Percentiles rank a stretch among this genome's conserved stretches.
These are phyloP conservation scores for Macrotus californicus DNA, from an alignment of 2,113 vertebrate species.

Conservation along the genomic window DNA sequence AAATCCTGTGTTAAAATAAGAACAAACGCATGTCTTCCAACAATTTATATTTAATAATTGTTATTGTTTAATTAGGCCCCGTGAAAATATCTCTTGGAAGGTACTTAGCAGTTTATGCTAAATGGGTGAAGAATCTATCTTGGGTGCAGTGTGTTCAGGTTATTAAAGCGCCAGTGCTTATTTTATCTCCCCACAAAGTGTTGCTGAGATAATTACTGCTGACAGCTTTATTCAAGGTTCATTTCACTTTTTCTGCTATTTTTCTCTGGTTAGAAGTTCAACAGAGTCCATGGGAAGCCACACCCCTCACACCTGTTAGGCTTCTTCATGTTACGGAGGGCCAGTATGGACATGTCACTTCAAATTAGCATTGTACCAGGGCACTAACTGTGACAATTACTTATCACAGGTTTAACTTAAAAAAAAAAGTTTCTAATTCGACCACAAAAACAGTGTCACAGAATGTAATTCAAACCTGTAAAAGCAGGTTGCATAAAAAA, in stretches of 20 bases:
- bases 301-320: conserved; percentile 91
- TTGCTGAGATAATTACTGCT: conserved; percentile 96
- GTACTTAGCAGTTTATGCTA: conserved; percentile 76
- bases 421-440: conserved; percentile 83
- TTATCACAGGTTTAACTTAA: conserved; percentile 84
- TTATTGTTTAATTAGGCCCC: conserved; percentile 51
- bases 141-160: conserved; percentile 78
- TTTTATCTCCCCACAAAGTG: conserved; percentile 83
- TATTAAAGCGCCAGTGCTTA: conserved; percentile 83
- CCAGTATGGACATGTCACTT: conserved; percentile 84
- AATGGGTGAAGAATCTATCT: conserved; percentile 76
- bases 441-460: conserved; percentile 85
- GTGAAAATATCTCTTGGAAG: conserved; percentile 64
- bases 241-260: conserved; percentile 89
- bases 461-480: conserved; percentile 83
- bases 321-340: conserved; percentile 84
- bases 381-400: conserved; percentile 86
- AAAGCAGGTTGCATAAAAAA: conserved; percentile 80
- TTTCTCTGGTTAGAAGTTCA: conserved; percentile 86
- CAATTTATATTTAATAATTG: conserved; percentile 71
- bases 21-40: conserved; percentile 50
- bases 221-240: conserved; percentile 96
- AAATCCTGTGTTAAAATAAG: conserved; percentile 20
- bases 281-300: conserved; percentile 82
- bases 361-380: conserved; percentile 83